phyloP scores from a whole-genome alignment of 2,888 invertebrate species.

The Brachypalpus laphriformis region DNA sequence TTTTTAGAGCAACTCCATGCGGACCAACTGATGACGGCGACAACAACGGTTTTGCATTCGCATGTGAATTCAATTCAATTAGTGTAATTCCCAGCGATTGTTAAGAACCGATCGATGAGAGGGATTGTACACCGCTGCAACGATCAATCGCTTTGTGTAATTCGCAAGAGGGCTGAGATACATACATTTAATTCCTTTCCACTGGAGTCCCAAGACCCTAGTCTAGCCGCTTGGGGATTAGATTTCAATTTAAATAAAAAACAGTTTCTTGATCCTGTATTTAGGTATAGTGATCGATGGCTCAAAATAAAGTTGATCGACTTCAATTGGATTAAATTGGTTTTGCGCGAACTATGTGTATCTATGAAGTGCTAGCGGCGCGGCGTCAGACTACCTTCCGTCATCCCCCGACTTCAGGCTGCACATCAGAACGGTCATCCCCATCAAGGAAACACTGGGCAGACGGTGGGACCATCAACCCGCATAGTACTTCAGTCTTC shows the following conservation, averaged over 20 bases:
- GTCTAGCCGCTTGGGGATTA: slow-evolving; percentile 46
- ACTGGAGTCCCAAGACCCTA: slow-evolving; percentile 8
- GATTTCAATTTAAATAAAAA: slow-evolving; percentile 45
- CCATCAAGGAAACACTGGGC: too few species aligned
- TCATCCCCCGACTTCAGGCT: too few species aligned
- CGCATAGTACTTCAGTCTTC: too few species aligned
- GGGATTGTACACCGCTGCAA: slow-evolving; percentile 16
- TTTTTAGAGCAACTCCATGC: slow-evolving; percentile 44
- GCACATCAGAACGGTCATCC: too few species aligned
- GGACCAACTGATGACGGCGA: too few species aligned
- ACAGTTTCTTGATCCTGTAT: slow-evolving; percentile 43
- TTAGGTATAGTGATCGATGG: slow-evolving; percentile 54
- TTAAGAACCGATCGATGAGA: slow-evolving; percentile 58
- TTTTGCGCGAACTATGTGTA: slow-evolving; percentile 23
- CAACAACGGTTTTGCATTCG: slow-evolving; percentile 62
- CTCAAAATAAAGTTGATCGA: slow-evolving; percentile 35
- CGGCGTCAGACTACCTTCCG: slow-evolving; percentile 65
- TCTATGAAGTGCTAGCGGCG: slow-evolving; percentile 17
- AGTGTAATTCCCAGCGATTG: slow-evolving; percentile 73
- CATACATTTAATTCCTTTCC: neutral
- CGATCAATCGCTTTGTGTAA: slow-evolving; percentile 51
- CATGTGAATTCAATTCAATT: slow-evolving; percentile 72
- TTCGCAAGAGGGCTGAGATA: slow-evolving; percentile 45
- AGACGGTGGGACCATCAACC: too few species aligned
- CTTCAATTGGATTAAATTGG: slow-evolving; percentile 48